A percentile compares a stretch with the other conserved stretches of the same genome.
Evolutionary conservation across 2,113 vertebrate species (phyloP).

Genomic region (Macroglossus sobrinus): DNA sequence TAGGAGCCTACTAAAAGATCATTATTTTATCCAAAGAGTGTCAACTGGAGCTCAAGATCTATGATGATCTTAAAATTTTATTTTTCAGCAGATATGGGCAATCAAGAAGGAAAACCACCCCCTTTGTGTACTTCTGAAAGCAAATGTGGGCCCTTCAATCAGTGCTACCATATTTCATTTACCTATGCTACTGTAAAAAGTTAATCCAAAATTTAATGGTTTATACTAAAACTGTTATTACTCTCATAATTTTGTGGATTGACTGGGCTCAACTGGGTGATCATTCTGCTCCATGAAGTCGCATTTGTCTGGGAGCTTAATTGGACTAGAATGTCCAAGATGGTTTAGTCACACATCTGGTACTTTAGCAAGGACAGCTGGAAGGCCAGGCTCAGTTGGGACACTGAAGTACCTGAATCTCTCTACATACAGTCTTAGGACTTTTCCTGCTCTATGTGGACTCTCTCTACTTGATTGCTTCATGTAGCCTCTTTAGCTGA

Average conservation of each 20-base stretch:
- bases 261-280: background rate
- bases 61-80: constrained; percentile 87
- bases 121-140: constrained; percentile 85
- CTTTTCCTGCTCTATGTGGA: background rate
- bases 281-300: background rate
- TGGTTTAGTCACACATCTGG: background rate
- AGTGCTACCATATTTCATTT: constrained; percentile 82
- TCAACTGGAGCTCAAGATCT: constrained; percentile 89
- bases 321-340: background rate
- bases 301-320: background rate
- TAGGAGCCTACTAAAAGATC: constrained; percentile 87
- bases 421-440: background rate
- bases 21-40: constrained; percentile 85
- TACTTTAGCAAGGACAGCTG: background rate
- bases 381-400: background rate
- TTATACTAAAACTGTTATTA: background rate
- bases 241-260: background rate
- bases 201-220: background rate
- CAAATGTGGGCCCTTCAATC: constrained; percentile 86
- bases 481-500: background rate
- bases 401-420: background rate
- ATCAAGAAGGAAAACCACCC: constrained; percentile 84
- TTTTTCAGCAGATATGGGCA: constrained; percentile 88
- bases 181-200: background rate
- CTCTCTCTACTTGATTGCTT: background rate